phyloP scores from a whole-genome alignment of 2,797 vertebrate species.

The Dipus sagitta region DNA sequence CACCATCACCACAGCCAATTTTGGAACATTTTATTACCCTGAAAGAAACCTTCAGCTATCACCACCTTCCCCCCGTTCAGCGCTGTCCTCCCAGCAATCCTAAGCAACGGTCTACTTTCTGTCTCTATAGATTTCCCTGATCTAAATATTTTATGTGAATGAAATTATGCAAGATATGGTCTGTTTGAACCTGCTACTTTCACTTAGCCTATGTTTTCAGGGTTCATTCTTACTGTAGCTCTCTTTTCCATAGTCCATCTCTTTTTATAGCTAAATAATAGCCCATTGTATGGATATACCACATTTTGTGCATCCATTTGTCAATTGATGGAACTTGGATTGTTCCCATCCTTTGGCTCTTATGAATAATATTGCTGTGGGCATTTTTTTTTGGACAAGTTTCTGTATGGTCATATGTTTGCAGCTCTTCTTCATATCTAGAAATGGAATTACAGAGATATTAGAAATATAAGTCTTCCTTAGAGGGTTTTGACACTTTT shows the following conservation, averaged over 20 bases:
- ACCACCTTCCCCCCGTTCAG: neutral
- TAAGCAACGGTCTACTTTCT: neutral
- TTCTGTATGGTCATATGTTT: neutral
- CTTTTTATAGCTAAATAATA: neutral
- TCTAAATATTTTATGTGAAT: neutral
- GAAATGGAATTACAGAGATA: neutral
- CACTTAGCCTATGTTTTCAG: neutral
- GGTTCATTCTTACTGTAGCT: neutral
- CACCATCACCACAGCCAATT: neutral
- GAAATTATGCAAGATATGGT: neutral
- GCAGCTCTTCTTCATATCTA: neutral
- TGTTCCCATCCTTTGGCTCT: neutral
- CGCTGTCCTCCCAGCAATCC: neutral
- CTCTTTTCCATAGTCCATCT: neutral
- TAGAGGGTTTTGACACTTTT: conserved; percentile 16
- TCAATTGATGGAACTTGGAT: neutral
- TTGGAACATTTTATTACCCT: conserved; percentile 17
- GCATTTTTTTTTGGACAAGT: conserved; percentile 11
- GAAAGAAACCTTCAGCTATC: neutral
- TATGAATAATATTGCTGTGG: conserved; percentile 5
- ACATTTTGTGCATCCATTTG: neutral
- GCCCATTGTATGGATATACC: neutral
- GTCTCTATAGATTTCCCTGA: neutral
- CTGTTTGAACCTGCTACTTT: conserved; percentile 42
- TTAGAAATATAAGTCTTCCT: conserved; percentile 34